Percentiles rank a stretch among this genome's conserved stretches.
These are phyloP conservation scores for Acheta domesticus DNA, from an alignment of 2,888 invertebrate species.

Conservation along the genomic window DNA sequence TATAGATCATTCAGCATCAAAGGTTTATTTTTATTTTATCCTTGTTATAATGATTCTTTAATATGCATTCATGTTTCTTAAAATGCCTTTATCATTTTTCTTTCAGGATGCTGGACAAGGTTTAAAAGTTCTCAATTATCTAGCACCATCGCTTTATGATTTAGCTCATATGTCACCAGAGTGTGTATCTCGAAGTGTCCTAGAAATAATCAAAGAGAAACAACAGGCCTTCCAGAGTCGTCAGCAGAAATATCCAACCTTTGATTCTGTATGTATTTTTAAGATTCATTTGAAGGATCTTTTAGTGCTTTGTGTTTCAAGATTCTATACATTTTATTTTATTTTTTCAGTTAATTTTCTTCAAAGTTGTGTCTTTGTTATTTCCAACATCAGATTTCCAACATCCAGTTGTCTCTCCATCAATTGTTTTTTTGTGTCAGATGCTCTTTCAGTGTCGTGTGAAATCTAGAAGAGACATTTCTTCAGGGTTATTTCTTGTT, in stretches of 20 bases:
- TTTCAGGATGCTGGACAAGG: not conserved
- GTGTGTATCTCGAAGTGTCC: constrained; percentile 61
- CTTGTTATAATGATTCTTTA: not conserved
- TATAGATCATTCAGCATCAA: constrained; percentile 62
- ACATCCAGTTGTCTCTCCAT: constrained; percentile 86
- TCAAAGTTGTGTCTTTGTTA: constrained; percentile 75
- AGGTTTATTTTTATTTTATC: constrained; percentile 38
- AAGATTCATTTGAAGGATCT: not conserved
- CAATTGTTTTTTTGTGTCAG: constrained; percentile 75
- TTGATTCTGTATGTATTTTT: constrained; percentile 53
- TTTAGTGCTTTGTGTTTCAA: not conserved
- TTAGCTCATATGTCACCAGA: constrained; percentile 68
- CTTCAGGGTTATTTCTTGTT: constrained; percentile 72
- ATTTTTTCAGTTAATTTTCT: constrained; percentile 61
- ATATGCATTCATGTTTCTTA: not conserved
- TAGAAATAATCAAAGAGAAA: constrained; percentile 71
- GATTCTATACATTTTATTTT: not conserved
- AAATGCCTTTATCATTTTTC: not conserved
- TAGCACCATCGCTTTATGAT: constrained; percentile 57
- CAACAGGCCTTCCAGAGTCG: constrained; percentile 60
- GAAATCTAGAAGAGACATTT: constrained; percentile 62
- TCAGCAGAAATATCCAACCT: constrained; percentile 58
- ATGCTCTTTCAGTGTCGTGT: constrained; percentile 66
- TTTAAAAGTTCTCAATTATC: constrained; percentile 43
- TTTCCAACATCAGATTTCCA: constrained; percentile 89